Conservation (phyloP, 2,888 invertebrate genomes). For the Cynaeus angustus region DNA sequence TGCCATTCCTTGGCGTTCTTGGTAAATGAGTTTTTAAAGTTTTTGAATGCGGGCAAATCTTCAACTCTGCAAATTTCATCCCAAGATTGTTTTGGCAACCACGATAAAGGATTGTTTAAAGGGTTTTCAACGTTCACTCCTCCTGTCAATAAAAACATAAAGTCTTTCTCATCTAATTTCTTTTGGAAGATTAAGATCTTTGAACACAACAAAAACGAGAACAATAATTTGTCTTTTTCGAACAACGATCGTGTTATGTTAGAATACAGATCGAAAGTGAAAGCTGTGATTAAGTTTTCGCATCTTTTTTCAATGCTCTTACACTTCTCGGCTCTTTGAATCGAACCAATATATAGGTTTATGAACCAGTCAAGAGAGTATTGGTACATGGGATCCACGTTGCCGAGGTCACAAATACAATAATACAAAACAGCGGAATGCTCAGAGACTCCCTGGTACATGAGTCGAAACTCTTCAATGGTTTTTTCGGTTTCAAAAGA, state of each 20-base stretch:
- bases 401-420: conserved; percentile 87
- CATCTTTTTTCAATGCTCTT: conserved; percentile 82
- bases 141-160: conserved; percentile 84
- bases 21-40: conserved; percentile 74
- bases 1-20: conserved; percentile 76
- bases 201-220: conserved; percentile 86
- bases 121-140: conserved; percentile 81
- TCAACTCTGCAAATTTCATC: conserved; percentile 83
- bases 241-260: conserved; percentile 90
- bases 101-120: conserved; percentile 78
- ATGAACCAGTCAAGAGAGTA: conserved; percentile 92
- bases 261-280: conserved; percentile 86
- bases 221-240: conserved; percentile 88
- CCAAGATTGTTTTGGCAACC: conserved; percentile 86
- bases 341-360: conserved; percentile 84
- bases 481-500: conserved; percentile 84
- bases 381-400: conserved; percentile 92
- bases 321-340: conserved; percentile 83
- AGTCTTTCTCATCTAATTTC: conserved; percentile 77
- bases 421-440: conserved; percentile 88
- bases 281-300: conserved; percentile 81
- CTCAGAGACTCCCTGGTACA: conserved; percentile 85
- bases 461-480: conserved; percentile 84
- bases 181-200: conserved; percentile 78
- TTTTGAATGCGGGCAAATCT: conserved; percentile 74